Conservation (phyloP, 2,888 invertebrate genomes). For the Catocala sponsa region DNA sequence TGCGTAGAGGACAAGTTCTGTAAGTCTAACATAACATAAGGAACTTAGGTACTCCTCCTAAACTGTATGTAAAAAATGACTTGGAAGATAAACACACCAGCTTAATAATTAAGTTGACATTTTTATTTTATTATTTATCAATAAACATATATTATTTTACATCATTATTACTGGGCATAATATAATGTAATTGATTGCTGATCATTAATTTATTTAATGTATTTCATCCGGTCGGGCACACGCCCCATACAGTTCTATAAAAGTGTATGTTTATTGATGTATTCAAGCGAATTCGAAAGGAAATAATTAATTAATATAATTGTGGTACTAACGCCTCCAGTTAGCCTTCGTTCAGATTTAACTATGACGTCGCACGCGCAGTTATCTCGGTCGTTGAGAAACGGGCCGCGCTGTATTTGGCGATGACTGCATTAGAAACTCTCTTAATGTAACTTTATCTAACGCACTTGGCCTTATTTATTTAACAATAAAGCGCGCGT, state of each 20-base stretch:
- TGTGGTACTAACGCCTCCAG: constrained; percentile 81
- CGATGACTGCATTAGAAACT: constrained; percentile 76
- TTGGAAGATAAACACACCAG: constrained; percentile 4
- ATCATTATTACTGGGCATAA: constrained; percentile 24
- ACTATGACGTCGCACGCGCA: constrained; percentile 74
- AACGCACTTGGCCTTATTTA: constrained; percentile 68
- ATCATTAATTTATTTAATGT: constrained; percentile 39
- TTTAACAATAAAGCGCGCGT: constrained; percentile 62
- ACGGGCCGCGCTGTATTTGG: constrained; percentile 73
- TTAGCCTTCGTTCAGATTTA: constrained; percentile 83
- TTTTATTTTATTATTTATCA: constrained; percentile 17
- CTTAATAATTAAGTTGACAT: constrained; percentile 4
- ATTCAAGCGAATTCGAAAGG: constrained; percentile 80
- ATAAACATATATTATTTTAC: constrained; percentile 36
- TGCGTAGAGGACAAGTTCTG: constrained; percentile 1
- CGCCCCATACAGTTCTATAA: constrained; percentile 21
- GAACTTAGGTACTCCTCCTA: not conserved
- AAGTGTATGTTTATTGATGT: constrained; percentile 56
- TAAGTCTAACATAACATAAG: not conserved
- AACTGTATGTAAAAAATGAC: not conserved
- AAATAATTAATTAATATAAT: constrained; percentile 84
- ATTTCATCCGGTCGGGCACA: constrained; percentile 25
- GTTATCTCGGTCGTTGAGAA: constrained; percentile 72
- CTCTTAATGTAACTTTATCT: constrained; percentile 68
- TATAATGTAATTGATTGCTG: constrained; percentile 24